Percentiles rank a stretch among this genome's conserved stretches.
These are phyloP conservation scores for Excalfactoria chinensis DNA, from an alignment of 2,113 vertebrate species.

Conservation along the genomic window DNA sequence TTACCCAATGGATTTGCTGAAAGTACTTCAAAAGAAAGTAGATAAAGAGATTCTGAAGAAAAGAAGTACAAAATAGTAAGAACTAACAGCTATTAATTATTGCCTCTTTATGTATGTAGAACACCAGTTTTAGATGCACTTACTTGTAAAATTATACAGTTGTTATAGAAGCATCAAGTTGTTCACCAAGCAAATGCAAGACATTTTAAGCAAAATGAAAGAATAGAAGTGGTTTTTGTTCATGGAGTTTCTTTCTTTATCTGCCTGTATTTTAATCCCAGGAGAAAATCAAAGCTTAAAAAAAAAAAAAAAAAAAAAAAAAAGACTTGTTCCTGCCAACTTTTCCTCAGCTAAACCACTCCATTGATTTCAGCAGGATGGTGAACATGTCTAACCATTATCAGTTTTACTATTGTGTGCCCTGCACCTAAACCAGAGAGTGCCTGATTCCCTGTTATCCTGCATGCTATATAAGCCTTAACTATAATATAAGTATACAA, in stretches of 20 bases:
- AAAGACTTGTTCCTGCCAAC: not conserved
- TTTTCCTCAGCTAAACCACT: not conserved
- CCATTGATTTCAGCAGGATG: not conserved
- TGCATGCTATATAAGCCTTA: not conserved
- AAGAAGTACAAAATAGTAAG: not conserved
- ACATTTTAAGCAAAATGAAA: not conserved
- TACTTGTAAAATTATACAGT: not conserved
- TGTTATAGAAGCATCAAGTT: not conserved
- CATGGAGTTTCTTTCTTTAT: not conserved
- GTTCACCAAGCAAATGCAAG: not conserved
- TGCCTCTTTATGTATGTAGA: not conserved
- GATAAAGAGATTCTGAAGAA: not conserved
- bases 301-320: not conserved
- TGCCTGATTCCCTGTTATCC: not conserved
- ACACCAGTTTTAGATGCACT: not conserved
- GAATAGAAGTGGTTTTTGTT: not conserved
- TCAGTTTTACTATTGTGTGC: not conserved
- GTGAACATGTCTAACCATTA: not conserved
- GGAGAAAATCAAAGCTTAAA: not conserved
- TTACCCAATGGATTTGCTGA: not conserved
- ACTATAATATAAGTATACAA: too few relatives aligned
- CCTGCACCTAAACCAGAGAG: not conserved
- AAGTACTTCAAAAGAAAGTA: not conserved
- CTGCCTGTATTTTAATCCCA: not conserved
- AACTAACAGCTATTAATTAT: conserved; percentile 6